Percentiles rank a stretch among this genome's conserved stretches.
phyloP scores from a whole-genome alignment of 2,797 vertebrate species.

The Danio choprae region DNA sequence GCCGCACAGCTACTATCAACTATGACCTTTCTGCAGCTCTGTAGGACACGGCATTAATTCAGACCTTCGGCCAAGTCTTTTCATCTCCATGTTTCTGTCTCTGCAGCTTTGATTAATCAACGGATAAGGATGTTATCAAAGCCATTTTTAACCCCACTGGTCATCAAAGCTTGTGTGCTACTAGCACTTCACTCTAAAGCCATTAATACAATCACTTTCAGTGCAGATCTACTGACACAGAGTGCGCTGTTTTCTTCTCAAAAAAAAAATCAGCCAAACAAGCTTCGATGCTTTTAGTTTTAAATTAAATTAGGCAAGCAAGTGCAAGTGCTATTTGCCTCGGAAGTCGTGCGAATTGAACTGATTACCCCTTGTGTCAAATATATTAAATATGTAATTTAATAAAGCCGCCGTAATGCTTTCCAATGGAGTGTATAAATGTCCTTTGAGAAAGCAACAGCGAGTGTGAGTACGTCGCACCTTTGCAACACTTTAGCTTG shows the following conservation, averaged over 20 bases:
- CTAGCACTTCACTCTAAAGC: neutral
- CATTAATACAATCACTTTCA: neutral
- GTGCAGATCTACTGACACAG: neutral
- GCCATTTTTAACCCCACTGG: slow-evolving; percentile 12
- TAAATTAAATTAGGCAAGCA: slow-evolving; percentile 54
- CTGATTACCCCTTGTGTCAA: slow-evolving; percentile 56
- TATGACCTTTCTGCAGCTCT: slow-evolving; percentile 58
- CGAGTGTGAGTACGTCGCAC: slow-evolving; percentile 24
- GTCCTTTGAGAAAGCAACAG: slow-evolving; percentile 55
- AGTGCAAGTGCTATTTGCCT: slow-evolving; percentile 42
- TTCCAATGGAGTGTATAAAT: slow-evolving; percentile 43
- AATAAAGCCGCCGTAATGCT: slow-evolving; percentile 58
- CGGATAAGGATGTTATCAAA: slow-evolving; percentile 29
- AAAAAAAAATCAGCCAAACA: slow-evolving; percentile 1
- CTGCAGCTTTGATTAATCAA: slow-evolving; percentile 48
- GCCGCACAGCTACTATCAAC: slow-evolving; percentile 45
- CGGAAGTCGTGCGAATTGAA: slow-evolving; percentile 34
- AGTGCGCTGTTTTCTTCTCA: neutral
- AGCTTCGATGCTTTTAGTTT: slow-evolving; percentile 23
- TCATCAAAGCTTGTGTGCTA: slow-evolving; percentile 1
- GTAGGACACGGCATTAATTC: slow-evolving; percentile 63
- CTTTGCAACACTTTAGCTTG: slow-evolving; percentile 46
- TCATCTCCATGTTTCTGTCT: slow-evolving; percentile 56
- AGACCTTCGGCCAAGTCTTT: slow-evolving; percentile 65
- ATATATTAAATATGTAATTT: slow-evolving; percentile 62